Evolutionary conservation across 2,888 invertebrate genomes (phyloP), one percentile per base, ranked within the genome.

Genomic region (Eupithecia insigniata): DNA sequence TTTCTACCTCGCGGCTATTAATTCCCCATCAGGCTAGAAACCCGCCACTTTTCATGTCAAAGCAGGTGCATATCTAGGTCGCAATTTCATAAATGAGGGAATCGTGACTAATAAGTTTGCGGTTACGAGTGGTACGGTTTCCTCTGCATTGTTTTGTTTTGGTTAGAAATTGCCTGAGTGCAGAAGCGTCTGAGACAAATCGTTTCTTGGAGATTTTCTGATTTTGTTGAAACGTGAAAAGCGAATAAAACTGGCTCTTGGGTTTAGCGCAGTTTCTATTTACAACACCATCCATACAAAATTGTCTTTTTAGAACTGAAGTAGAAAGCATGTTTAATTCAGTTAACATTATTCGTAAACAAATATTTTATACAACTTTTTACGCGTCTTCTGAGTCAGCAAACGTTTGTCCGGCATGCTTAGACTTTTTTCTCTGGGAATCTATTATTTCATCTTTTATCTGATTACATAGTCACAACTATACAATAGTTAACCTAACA

Each of bases 71-170:
- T 68, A 83, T 79, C 77, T 83, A 67, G 80, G 82, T 78, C 83
- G 78, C 51, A 81, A 84, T 84, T 84, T 81, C 80, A 79, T 78
- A 77, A 83, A 83, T 82, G 78, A 80, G 75, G 76, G 73, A 68
- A 79, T 75, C 84, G 84, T 84, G 82, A 80, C 79, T 80, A 68
- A 68, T 75, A 74, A 73, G 58, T 78, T 78, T 75, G 70, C 70
- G 72, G 69, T 76, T 60, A 62, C 70, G 51, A 43, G 39, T 67
- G 28, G 65, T 66, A 67, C 64, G 62, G 68, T 73, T 71, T 72
- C 69, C 64, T 71, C 68, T 60, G 34, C 60, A 71, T 67, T 69
- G 55, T 46, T 69, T 67, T 71, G 61, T 69, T 64, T 71, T 60
- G 28, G 39, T 61, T 69, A 34, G 58, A 69, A 46, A 69, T 66